Evolutionary conservation across 2,113 vertebrate genomes (phyloP).

Genomic region (Atherinomorus stipes): DNA sequence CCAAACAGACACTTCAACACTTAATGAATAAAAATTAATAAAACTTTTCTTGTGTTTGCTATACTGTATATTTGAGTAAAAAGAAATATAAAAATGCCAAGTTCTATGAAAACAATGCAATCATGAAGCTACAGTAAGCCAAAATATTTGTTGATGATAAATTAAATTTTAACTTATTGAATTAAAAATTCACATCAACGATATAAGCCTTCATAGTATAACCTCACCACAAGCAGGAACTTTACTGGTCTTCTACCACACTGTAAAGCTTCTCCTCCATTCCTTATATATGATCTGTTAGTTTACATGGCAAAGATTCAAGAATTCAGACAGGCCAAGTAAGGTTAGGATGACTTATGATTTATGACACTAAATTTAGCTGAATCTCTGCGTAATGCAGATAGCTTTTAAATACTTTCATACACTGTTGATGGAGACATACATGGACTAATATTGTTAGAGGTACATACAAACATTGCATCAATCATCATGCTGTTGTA

Average conservation of each 20-base stretch:
- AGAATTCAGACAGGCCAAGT: constrained; percentile 29
- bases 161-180: background rate
- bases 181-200: background rate
- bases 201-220: background rate
- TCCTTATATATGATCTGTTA: constrained; percentile 55
- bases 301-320: constrained; percentile 54
- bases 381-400: background rate
- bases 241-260: constrained; percentile 45
- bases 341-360: constrained; percentile 32
- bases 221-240: constrained; percentile 57
- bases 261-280: background rate
- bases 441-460: background rate
- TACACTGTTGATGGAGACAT: no score
- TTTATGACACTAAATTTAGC: constrained; percentile 15
- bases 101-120: background rate
- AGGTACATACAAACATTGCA: background rate
- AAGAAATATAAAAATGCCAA: background rate
- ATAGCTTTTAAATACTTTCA: background rate
- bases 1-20: background rate
- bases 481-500: no score
- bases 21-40: background rate
- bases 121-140: background rate
- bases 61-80: background rate
- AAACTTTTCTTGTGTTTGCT: background rate
- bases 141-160: background rate